phyloP scores from a whole-genome alignment of 2,797 vertebrate species.

The Cetoscarus ocellatus region DNA sequence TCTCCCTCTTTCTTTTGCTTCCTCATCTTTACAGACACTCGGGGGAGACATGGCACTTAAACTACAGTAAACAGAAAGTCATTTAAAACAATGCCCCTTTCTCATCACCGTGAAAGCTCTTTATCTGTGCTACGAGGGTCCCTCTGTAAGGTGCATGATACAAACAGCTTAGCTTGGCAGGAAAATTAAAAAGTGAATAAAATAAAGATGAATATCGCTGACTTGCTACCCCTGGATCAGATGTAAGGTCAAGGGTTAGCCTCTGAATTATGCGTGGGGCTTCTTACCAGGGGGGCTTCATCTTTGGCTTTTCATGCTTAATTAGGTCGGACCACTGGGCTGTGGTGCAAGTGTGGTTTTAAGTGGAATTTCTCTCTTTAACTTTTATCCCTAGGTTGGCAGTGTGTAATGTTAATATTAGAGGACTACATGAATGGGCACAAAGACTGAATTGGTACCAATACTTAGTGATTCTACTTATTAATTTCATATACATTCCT shows the following conservation, averaged over 20 bases:
- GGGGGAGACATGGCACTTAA: slow-evolving; percentile 3
- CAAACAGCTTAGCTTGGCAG: not conserved
- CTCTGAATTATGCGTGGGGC: not conserved
- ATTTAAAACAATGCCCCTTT: not conserved
- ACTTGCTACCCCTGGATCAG: slow-evolving; percentile 7
- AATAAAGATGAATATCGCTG: slow-evolving; percentile 22
- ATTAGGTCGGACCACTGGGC: not conserved
- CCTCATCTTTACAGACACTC: slow-evolving; percentile 28
- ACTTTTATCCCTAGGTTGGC: not conserved
- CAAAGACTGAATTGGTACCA: too few species aligned
- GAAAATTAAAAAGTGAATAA: slow-evolving; percentile 6
- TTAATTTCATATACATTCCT: too few species aligned
- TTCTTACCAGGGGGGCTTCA: not conserved
- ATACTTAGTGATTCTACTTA: too few species aligned
- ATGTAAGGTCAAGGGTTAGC: slow-evolving; percentile 20
- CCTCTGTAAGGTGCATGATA: not conserved
- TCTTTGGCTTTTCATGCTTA: slow-evolving; percentile 7
- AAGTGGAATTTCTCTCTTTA: not conserved
- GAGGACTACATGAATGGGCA: too few species aligned
- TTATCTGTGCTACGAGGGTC: not conserved
- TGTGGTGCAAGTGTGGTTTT: not conserved
- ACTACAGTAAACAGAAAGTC: slow-evolving; percentile 14
- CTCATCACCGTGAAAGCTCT: not conserved
- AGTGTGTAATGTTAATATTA: not conserved
- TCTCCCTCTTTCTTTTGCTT: slow-evolving; percentile 18